phyloP scores from a whole-genome alignment of 2,888 invertebrate genomes.

The Pammene fasciana region DNA sequence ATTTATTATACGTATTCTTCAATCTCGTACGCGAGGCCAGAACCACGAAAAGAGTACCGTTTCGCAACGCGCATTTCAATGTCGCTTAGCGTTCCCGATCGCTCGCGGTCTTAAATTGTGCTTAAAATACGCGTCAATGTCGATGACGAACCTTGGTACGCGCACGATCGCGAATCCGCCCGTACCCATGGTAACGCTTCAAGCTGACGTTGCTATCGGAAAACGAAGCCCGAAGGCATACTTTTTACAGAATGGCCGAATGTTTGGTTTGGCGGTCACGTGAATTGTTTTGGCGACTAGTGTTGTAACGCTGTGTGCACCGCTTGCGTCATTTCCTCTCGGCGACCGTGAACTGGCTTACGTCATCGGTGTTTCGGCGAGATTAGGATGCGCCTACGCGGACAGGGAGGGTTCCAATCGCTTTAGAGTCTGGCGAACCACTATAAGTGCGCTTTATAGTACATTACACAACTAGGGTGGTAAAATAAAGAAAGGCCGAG shows the following conservation, averaged over 20 bases:
- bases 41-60: conserved; percentile 78
- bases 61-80: conserved; percentile 80
- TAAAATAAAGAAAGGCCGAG: no score
- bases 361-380: conserved; percentile 69
- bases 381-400: conserved; percentile 73
- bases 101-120: conserved; percentile 51
- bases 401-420: conserved; percentile 42
- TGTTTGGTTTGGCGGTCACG: conserved; percentile 52
- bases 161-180: conserved; percentile 34
- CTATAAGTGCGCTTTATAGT: neutral
- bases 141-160: conserved; percentile 33
- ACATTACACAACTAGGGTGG: no score
- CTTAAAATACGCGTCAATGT: conserved; percentile 42
- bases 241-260: conserved; percentile 29
- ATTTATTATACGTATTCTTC: conserved; percentile 82
- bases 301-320: conserved; percentile 63
- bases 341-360: conserved; percentile 80
- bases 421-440: neutral
- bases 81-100: conserved; percentile 71
- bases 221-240: conserved; percentile 25
- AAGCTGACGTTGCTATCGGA: conserved; percentile 22
- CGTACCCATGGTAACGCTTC: conserved; percentile 25
- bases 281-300: conserved; percentile 67
- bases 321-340: conserved; percentile 81
- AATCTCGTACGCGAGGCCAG: conserved; percentile 74